These are phyloP conservation scores for Marasmarcha lunaedactyla DNA, from an alignment of 2,888 invertebrate genomes.

Conservation along the genomic window DNA sequence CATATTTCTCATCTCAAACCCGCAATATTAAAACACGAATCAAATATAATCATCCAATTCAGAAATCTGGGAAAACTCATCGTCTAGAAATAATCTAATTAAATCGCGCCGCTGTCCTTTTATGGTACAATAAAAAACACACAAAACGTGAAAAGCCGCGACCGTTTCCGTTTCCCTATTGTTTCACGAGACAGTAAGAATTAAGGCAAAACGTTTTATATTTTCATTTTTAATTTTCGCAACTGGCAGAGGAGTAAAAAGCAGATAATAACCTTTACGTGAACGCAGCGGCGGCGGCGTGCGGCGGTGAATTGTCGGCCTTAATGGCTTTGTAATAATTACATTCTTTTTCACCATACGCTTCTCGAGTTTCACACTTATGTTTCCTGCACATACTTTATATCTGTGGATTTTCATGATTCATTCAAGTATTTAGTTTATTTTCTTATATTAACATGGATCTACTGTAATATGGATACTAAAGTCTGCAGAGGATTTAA, in stretches of 20 bases:
- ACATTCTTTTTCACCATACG: slow-evolving; percentile 42
- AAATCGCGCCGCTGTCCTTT: not conserved
- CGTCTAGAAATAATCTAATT: slow-evolving; percentile 1
- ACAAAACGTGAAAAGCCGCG: slow-evolving; percentile 30
- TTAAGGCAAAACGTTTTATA: slow-evolving; percentile 47
- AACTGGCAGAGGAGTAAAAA: slow-evolving; percentile 51
- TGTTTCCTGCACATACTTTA: too few relatives aligned
- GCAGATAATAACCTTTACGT: slow-evolving; percentile 50
- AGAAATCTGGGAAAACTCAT: not conserved
- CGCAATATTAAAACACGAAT: not conserved
- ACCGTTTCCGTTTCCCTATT: slow-evolving; percentile 28
- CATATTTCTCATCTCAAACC: too few relatives aligned
- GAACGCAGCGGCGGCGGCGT: slow-evolving; percentile 35
- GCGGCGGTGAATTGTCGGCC: slow-evolving; percentile 48
- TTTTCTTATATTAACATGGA: slow-evolving; percentile 21
- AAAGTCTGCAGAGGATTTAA: too few relatives aligned
- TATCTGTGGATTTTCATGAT: too few relatives aligned
- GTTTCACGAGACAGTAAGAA: slow-evolving; percentile 47
- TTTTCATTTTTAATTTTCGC: slow-evolving; percentile 53
- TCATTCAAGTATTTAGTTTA: too few relatives aligned
- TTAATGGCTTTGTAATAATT: slow-evolving; percentile 55
- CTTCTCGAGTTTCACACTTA: slow-evolving; percentile 24
- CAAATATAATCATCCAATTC: not conserved
- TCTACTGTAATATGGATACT: not conserved
- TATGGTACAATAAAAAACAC: not conserved